Base-by-base conservation (phyloP, 1,140 invertebrate genomes). In the Scylla paramamosain region DNA sequence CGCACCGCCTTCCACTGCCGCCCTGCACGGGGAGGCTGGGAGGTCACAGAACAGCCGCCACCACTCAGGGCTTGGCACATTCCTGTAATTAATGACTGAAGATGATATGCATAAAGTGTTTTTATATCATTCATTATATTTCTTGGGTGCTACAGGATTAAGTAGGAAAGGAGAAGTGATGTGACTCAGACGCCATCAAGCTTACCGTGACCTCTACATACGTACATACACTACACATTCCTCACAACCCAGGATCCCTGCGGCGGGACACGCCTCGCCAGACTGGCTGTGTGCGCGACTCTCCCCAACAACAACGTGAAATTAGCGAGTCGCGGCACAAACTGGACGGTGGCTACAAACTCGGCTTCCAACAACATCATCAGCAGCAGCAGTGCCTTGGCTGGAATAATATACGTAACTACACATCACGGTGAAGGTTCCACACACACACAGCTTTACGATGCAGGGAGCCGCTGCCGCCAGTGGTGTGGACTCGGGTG, bases 151-250 rank as follows among this genome's bases (percentile, higher is more conserved):
- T 77, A 77, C 67, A 77, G 25, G 67, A 77, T 25, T 77, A 20
- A 77, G 67, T 77, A 77, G 67, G 67, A 77, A 77, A 77, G n/a
- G 67, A 77, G 67, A 77, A 77, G 67, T 77, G 67, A 59, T 77
- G 67, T 77, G 67, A 77, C 20, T 77, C 67, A n/a, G 52, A 59
- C 20, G 67, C 67, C 67, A 77, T 20, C 67, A 77, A n/a, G 67
- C 67, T 25, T 77, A n/a, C 67, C 67, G 67, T 77, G 67, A 20
- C 67, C 67, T 77, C 20, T n/a, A n/a, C 52, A 12, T 39, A 39
- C 39, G 52, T 59, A 39, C 39, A 39, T 6, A 39, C 39, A 39
- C 6, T 77, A 25, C 25, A 77, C 67, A 77, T 0, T 77, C 67
- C 25, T 8, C 20, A 77, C n/a, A 77, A 77, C 67, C 67, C 67